Conservation (phyloP, 2,113 vertebrate genomes). For the Neomonachus schauinslandi region DNA sequence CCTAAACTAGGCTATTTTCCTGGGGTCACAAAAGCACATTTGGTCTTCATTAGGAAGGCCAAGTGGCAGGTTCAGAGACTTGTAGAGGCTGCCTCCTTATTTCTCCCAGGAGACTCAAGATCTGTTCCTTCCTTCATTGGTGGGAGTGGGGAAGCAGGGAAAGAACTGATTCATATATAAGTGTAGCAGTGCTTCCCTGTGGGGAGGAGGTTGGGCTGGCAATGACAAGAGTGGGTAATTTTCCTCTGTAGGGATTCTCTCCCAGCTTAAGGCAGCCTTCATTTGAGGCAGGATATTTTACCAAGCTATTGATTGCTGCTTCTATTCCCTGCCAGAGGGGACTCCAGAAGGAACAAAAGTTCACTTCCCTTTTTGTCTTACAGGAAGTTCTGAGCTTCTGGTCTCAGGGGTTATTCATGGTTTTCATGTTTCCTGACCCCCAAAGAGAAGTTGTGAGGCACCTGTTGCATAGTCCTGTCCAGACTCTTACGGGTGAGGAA, state of each 20-base stretch:
- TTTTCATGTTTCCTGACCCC: not conserved
- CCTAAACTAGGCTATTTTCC: not conserved
- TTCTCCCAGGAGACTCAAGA: not conserved
- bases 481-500: not conserved
- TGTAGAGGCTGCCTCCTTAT: not conserved
- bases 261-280: not conserved
- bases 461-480: not conserved
- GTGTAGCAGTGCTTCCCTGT: not conserved
- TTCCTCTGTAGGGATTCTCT: not conserved
- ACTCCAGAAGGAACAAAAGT: not conserved
- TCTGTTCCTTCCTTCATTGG: not conserved
- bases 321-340: not conserved
- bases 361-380: not conserved
- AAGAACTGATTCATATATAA: not conserved
- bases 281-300: not conserved
- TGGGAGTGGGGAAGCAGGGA: not conserved
- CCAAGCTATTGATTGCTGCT: not conserved
- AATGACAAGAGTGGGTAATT: not conserved
- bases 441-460: not conserved
- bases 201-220: not conserved
- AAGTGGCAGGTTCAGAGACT: not conserved
- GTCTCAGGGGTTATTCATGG: not conserved
- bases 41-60: not conserved
- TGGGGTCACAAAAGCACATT: not conserved
- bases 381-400: not conserved